Evolutionary conservation across 2,888 invertebrate species (phyloP).

Genomic region (Cyclophora albipunctata): DNA sequence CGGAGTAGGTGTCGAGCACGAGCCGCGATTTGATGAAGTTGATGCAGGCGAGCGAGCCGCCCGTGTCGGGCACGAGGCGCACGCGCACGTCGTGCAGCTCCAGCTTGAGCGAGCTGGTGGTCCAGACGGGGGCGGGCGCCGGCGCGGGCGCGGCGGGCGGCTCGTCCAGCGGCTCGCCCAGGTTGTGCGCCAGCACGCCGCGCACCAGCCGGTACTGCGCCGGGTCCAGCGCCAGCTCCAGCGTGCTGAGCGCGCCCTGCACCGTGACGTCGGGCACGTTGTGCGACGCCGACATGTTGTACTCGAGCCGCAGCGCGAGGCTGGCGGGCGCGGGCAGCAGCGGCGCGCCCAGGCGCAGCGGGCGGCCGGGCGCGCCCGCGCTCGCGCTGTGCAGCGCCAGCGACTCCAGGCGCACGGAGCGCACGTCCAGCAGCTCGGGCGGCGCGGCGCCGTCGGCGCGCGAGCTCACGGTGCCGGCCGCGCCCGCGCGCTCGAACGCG

Average conservation of each 20-base stretch:
- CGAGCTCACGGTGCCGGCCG: constrained; percentile 68
- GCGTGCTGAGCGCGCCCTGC: constrained; percentile 88
- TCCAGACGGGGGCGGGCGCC: constrained; percentile 75
- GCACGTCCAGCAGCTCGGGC: constrained; percentile 81
- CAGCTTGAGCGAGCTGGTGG: constrained; percentile 84
- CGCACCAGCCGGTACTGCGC: constrained; percentile 91
- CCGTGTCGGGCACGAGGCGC: constrained; percentile 77
- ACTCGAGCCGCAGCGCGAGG: constrained; percentile 86
- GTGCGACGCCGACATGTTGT: constrained; percentile 82
- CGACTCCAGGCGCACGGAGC: constrained; percentile 82
- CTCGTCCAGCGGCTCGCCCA: constrained; percentile 82
- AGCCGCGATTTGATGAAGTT: constrained; percentile 94
- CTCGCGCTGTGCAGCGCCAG: constrained; percentile 84
- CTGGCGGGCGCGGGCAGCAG: constrained; percentile 89
- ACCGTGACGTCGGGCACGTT: constrained; percentile 88
- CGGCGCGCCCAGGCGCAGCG: constrained; percentile 75
- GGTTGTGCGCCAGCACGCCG: constrained; percentile 90
- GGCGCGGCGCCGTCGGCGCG: constrained; percentile 38
- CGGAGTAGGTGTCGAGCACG: constrained; percentile 89
- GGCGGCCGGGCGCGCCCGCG: constrained; percentile 59
- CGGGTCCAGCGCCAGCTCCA: constrained; percentile 87
- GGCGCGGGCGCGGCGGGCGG: constrained; percentile 22
- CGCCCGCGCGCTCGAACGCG: constrained; percentile 79
- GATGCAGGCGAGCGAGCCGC: constrained; percentile 84
- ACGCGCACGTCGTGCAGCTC: constrained; percentile 91